Conservation (phyloP, 2,797 vertebrate species). For the Rallus crepitans region DNA sequence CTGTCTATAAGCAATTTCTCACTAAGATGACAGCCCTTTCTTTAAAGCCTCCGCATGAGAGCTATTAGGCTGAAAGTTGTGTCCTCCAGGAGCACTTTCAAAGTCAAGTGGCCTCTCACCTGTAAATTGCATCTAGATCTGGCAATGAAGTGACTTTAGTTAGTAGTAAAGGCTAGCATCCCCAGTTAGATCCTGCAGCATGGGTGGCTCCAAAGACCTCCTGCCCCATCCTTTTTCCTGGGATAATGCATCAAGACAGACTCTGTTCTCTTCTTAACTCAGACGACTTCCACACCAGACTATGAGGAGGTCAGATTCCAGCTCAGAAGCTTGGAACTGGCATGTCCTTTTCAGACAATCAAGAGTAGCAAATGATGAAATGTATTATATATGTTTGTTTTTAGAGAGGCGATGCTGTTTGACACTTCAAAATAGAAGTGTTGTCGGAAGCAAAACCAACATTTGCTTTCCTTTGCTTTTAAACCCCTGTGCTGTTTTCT, state of each 20-base stretch:
- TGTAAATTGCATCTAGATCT: background rate
- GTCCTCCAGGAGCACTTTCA: background rate
- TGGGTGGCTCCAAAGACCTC: background rate
- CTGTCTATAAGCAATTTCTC: conserved; percentile 6
- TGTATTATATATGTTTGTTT: background rate
- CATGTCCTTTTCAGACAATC: background rate
- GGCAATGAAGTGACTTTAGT: background rate
- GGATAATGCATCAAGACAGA: background rate
- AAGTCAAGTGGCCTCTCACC: background rate
- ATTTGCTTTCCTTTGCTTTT: background rate
- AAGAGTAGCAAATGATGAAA: background rate
- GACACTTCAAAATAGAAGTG: background rate
- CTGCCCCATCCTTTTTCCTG: background rate
- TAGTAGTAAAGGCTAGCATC: background rate
- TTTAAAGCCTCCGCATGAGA: background rate
- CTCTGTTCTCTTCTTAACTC: background rate
- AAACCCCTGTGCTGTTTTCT: background rate
- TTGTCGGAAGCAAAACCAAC: background rate
- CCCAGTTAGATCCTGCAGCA: background rate
- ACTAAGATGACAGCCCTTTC: background rate
- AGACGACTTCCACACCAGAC: background rate
- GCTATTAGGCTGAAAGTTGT: background rate
- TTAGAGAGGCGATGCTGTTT: background rate
- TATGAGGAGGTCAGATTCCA: background rate
- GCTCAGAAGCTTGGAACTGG: background rate